phyloP scores from a whole-genome alignment of 2,888 invertebrate species.

The Tridacna crocea region DNA sequence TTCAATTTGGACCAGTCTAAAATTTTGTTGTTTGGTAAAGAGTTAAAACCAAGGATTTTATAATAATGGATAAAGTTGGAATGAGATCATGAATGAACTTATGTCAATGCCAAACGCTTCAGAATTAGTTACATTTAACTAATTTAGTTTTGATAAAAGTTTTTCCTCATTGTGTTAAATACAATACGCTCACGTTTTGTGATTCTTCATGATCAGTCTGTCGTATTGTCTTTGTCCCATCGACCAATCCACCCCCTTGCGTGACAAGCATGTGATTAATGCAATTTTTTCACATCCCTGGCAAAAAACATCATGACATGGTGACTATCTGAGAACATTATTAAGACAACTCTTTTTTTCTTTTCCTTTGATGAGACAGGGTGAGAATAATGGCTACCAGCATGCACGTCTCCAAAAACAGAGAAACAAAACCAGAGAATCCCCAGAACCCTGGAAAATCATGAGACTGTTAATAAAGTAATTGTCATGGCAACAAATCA shows the following conservation, averaged over 20 bases:
- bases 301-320: slow-evolving; percentile 18
- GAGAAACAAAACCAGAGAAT: slow-evolving; percentile 1
- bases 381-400: slow-evolving; percentile 19
- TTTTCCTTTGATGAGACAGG: not conserved
- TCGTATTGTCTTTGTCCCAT: slow-evolving; percentile 38
- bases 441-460: slow-evolving; percentile 7
- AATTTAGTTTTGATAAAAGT: not conserved
- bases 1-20: too few species aligned
- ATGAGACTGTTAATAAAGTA: slow-evolving; percentile 29
- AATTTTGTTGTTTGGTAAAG: too few species aligned
- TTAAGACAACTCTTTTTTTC: slow-evolving; percentile 10
- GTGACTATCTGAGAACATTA: slow-evolving; percentile 22
- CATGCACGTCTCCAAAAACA: slow-evolving; percentile 1
- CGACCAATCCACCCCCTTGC: slow-evolving; percentile 28
- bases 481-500: slow-evolving; percentile 28
- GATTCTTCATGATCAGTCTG: slow-evolving; percentile 24
- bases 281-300: slow-evolving; percentile 29
- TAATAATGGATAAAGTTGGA: too few species aligned
- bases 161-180: slow-evolving; percentile 51
- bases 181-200: slow-evolving; percentile 39
- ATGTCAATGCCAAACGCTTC: too few species aligned
- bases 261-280: slow-evolving; percentile 48
- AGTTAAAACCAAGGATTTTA: too few species aligned
- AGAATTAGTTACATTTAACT: too few species aligned
- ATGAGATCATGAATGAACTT: too few species aligned